Evolutionary conservation across 2,888 invertebrate genomes (phyloP).

Genomic region (Trachelus stipa): DNA sequence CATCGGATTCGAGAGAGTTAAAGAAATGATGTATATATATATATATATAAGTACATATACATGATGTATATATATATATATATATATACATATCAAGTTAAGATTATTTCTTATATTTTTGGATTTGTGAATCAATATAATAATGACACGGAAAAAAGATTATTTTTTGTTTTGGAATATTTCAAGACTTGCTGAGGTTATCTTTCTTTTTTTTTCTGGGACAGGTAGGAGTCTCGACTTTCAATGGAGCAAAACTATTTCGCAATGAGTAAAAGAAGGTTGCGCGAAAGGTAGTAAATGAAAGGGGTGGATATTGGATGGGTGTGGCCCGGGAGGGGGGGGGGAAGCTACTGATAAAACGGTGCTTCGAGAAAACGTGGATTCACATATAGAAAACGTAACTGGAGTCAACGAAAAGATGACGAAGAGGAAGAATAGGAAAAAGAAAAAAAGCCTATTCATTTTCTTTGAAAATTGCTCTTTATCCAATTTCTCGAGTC

Average conservation of each 20-base stretch:
- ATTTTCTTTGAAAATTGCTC: conserved; percentile 62
- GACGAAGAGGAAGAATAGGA: conserved; percentile 5
- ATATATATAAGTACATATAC: too few species aligned
- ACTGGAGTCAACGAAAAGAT: conserved; percentile 14
- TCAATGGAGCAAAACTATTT: neutral
- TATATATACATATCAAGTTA: conserved; percentile 2
- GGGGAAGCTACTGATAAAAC: neutral
- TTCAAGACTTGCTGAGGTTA: neutral
- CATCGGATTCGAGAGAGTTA: neutral
- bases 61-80: neutral
- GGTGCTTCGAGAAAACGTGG: neutral
- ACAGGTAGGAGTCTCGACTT: neutral
- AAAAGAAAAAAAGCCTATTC: conserved; percentile 41
- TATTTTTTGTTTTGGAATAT: neutral
- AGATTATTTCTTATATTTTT: neutral
- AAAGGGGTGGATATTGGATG: conserved; percentile 16
- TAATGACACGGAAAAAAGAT: neutral
- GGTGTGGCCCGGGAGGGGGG: neutral
- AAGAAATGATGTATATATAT: neutral
- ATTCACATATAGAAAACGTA: conserved; percentile 15
- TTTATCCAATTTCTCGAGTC: conserved; percentile 65
- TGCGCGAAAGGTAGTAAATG: neutral
- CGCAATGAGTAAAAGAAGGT: conserved; percentile 31
- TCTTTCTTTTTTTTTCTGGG: neutral
- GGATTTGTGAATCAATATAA: neutral